These are phyloP conservation scores for Diplolepis rosae DNA, from an alignment of 2,888 invertebrate species.

Conservation along the genomic window DNA sequence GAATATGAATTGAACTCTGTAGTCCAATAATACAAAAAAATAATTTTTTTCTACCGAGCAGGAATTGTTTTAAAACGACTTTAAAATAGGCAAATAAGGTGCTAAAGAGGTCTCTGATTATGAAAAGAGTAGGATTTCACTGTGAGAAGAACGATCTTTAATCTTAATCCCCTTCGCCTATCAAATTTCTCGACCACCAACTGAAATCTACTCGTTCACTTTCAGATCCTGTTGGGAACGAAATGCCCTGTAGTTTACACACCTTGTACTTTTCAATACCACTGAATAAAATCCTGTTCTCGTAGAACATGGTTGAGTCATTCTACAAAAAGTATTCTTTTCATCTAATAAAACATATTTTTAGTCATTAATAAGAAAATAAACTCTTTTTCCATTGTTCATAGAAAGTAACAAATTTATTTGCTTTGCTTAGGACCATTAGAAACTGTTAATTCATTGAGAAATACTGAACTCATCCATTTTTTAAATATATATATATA, in stretches of 20 bases:
- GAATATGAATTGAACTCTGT: too few species aligned
- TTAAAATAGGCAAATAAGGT: not conserved
- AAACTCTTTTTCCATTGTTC: constrained; percentile 13
- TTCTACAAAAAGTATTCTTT: constrained; percentile 5
- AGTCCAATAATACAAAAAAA: too few species aligned
- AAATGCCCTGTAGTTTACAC: constrained; percentile 37
- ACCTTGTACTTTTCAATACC: constrained; percentile 16
- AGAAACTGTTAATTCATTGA: too few species aligned
- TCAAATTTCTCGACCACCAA: constrained; percentile 31
- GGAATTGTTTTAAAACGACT: not conserved
- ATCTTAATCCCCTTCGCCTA: constrained; percentile 28
- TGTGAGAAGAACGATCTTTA: constrained; percentile 18
- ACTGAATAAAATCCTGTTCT: not conserved
- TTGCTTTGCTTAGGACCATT: too few species aligned
- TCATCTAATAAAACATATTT: constrained; percentile 2
- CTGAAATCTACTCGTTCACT: constrained; percentile 31
- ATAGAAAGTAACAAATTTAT: not conserved
- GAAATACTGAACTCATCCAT: too few species aligned
- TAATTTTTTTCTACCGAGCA: too few species aligned
- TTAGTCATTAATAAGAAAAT: constrained; percentile 3
- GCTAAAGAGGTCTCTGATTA: not conserved
- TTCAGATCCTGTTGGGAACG: constrained; percentile 35
- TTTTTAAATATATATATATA: too few species aligned
- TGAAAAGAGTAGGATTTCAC: constrained; percentile 21
- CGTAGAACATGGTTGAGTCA: not conserved